These are phyloP conservation scores for Smutsia gigantea DNA, from an alignment of 2,797 vertebrate genomes.

Conservation along the genomic window DNA sequence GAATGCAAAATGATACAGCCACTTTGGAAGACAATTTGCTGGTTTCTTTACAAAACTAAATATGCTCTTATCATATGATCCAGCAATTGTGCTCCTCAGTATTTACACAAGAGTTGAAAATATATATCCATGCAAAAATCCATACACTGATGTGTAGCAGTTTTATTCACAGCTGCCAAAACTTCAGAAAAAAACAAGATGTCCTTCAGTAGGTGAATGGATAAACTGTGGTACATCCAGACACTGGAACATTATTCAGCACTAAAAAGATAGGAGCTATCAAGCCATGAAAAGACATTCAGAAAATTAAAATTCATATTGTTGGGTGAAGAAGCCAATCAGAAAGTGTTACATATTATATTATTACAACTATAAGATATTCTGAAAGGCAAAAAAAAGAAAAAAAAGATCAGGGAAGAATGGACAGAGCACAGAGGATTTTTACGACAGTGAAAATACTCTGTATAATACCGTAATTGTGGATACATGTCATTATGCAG, in stretches of 20 bases:
- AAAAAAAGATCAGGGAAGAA: neutral
- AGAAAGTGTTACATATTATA: neutral
- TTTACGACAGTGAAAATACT: neutral
- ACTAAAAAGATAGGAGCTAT: neutral
- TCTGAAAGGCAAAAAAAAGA: neutral
- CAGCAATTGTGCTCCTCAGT: neutral
- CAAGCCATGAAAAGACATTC: neutral
- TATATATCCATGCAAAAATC: neutral
- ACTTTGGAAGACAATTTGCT: neutral
- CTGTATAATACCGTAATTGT: neutral
- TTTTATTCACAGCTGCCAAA: neutral
- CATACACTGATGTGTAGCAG: neutral
- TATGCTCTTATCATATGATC: neutral
- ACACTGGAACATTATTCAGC: neutral
- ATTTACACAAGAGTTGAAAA: neutral
- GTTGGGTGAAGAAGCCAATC: neutral
- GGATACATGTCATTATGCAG: neutral
- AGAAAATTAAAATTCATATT: neutral
- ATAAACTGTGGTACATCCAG: neutral
- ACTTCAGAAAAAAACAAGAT: neutral
- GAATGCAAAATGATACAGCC: neutral
- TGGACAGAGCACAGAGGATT: neutral
- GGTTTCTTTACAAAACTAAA: neutral
- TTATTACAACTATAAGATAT: neutral
- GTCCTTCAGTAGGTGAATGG: neutral